Evolutionary conservation across 2,797 vertebrate genomes (phyloP).

Genomic region (Galaxias olidus): DNA sequence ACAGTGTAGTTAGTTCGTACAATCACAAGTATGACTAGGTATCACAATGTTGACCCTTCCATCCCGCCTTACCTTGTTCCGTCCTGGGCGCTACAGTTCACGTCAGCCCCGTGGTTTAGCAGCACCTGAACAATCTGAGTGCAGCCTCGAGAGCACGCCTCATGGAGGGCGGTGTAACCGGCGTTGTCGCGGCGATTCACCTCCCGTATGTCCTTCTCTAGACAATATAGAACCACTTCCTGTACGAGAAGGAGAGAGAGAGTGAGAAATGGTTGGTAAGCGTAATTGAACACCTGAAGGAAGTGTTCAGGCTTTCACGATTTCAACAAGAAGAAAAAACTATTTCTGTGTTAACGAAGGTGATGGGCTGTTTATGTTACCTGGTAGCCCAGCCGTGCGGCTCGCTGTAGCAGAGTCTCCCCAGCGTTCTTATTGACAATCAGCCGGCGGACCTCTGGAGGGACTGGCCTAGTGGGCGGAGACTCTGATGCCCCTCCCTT

Average conservation of each 20-base stretch:
- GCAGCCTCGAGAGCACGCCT: slow-evolving; percentile 94
- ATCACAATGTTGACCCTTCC: neutral
- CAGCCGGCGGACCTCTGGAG: slow-evolving; percentile 91
- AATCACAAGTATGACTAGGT: neutral
- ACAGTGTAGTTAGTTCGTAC: too few species aligned
- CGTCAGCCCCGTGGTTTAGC: slow-evolving; percentile 91
- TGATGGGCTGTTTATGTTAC: slow-evolving; percentile 59
- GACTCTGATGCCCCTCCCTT: slow-evolving; percentile 70
- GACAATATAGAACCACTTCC: slow-evolving; percentile 96
- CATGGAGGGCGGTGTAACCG: slow-evolving; percentile 95
- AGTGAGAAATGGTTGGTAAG: too few species aligned
- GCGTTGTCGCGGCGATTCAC: slow-evolving; percentile 97
- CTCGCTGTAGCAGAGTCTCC: slow-evolving; percentile 93
- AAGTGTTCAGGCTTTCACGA: neutral
- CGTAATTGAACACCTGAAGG: neutral
- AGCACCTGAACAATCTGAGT: slow-evolving; percentile 92
- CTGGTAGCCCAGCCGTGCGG: slow-evolving; percentile 94
- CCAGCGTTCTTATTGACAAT: slow-evolving; percentile 98
- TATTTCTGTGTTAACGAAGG: neutral
- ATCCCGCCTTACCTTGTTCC: slow-evolving; percentile 86
- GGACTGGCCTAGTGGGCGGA: slow-evolving; percentile 76
- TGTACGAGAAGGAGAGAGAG: slow-evolving; percentile 57
- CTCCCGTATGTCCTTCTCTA: slow-evolving; percentile 92
- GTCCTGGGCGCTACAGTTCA: slow-evolving; percentile 97
- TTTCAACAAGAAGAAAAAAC: neutral